Conservation (phyloP, 2,888 invertebrate genomes). For the Cheilosia urbana region DNA sequence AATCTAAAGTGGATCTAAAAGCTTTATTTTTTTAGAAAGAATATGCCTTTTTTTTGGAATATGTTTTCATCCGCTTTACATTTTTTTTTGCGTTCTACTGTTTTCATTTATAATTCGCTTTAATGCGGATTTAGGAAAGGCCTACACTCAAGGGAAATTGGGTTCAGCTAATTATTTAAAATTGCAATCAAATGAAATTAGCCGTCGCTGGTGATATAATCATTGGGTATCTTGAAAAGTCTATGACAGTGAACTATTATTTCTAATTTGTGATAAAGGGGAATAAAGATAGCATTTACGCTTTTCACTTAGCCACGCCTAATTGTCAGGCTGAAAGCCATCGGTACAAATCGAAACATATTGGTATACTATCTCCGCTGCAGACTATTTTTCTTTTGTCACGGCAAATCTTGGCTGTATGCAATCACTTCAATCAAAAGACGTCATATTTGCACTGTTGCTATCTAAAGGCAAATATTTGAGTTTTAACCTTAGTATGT, state of each 20-base stretch:
- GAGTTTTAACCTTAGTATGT: slow-evolving; percentile 4
- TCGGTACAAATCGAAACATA: neutral
- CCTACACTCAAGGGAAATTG: too few relatives aligned
- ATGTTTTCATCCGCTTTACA: too few relatives aligned
- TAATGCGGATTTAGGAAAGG: too few relatives aligned
- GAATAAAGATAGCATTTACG: slow-evolving; percentile 28
- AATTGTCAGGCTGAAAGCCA: neutral
- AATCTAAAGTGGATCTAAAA: too few relatives aligned
- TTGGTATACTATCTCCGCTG: neutral
- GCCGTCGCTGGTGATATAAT: neutral
- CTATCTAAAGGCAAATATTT: slow-evolving; percentile 40
- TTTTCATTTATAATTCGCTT: too few relatives aligned
- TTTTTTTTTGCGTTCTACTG: too few relatives aligned
- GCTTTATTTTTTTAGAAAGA: too few relatives aligned
- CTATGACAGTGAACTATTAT: slow-evolving; percentile 6
- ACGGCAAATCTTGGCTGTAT: too few relatives aligned
- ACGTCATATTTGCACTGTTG: neutral
- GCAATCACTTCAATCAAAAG: neutral
- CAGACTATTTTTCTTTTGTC: too few relatives aligned
- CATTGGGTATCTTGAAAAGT: neutral
- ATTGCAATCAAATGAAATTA: too few relatives aligned
- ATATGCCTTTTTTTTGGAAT: too few relatives aligned
- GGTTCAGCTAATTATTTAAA: too few relatives aligned
- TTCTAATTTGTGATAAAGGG: neutral
- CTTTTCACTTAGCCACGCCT: slow-evolving; percentile 11